A percentile compares a stretch with the other conserved stretches of the same genome.
phyloP scores from a whole-genome alignment of 2,797 vertebrate genomes.

The Vipera latastei region DNA sequence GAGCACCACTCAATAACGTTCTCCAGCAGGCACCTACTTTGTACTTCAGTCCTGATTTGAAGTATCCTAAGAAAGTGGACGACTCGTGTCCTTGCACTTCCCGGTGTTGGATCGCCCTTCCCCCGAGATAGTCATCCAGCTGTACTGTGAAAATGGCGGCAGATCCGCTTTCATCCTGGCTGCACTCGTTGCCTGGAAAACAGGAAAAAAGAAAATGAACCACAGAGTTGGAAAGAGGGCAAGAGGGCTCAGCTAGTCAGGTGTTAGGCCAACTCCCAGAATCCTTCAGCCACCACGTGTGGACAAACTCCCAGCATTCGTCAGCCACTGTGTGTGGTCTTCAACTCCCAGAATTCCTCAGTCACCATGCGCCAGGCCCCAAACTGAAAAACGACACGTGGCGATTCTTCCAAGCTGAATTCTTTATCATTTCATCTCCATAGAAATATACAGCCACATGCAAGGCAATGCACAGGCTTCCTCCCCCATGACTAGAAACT shows the following conservation, averaged over 20 bases:
- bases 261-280: background rate
- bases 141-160: slow-evolving; percentile 97
- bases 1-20: no score
- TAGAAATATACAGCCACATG: no score
- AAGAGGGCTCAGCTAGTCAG: background rate
- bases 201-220: background rate
- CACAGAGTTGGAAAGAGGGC: background rate
- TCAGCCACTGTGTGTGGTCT: background rate
- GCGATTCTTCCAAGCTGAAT: no score
- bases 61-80: slow-evolving; percentile 89
- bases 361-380: no score
- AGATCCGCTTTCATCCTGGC: slow-evolving; percentile 91
- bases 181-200: slow-evolving; percentile 83
- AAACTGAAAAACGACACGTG: no score
- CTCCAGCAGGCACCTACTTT: slow-evolving; percentile 73
- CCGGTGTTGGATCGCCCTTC: slow-evolving; percentile 90
- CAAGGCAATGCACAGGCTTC: no score
- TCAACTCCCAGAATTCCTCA: background rate
- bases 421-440: no score
- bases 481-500: background rate
- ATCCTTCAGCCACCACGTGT: background rate
- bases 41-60: slow-evolving; percentile 95
- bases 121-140: slow-evolving; percentile 91
- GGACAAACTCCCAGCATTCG: background rate
- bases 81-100: slow-evolving; percentile 94